These are phyloP conservation scores for Minunthozetes semirufus DNA, from an alignment of 2,888 invertebrate genomes.

Conservation along the genomic window DNA sequence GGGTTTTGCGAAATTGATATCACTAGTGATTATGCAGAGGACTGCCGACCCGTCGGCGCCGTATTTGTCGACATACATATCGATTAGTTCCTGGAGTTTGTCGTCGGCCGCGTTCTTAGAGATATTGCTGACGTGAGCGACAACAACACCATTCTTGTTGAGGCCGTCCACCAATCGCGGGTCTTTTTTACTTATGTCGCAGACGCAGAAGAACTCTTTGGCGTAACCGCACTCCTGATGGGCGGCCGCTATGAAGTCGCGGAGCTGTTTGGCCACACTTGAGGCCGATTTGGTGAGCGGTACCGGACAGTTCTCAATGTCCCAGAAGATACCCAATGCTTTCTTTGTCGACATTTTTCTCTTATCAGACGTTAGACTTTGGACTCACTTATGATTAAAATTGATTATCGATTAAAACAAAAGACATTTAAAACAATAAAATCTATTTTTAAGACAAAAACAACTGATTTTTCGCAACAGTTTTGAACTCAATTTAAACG, in stretches of 20 bases:
- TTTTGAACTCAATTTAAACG: no score
- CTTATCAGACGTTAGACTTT: no score
- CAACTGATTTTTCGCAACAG: no score
- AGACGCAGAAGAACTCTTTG: background rate
- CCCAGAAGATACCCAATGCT: conserved; percentile 1
- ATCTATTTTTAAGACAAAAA: no score
- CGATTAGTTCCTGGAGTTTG: background rate
- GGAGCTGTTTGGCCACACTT: background rate
- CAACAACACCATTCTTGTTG: background rate
- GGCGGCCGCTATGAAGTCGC: background rate
- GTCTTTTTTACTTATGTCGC: background rate
- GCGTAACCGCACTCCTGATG: background rate
- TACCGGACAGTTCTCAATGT: background rate
- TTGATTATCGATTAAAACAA: no score
- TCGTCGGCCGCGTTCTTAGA: conserved; percentile 3
- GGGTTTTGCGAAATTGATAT: background rate
- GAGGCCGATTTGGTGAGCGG: background rate
- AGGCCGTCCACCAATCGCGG: background rate
- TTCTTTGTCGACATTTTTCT: no score
- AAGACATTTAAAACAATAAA: no score
- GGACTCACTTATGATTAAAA: no score
- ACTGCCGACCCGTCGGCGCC: background rate
- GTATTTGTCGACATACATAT: background rate
- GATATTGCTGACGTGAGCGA: background rate
- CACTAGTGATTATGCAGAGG: background rate